Evolutionary conservation across 2,888 invertebrate species (phyloP).

Genomic region (Thecocarcelia acutangulata): DNA sequence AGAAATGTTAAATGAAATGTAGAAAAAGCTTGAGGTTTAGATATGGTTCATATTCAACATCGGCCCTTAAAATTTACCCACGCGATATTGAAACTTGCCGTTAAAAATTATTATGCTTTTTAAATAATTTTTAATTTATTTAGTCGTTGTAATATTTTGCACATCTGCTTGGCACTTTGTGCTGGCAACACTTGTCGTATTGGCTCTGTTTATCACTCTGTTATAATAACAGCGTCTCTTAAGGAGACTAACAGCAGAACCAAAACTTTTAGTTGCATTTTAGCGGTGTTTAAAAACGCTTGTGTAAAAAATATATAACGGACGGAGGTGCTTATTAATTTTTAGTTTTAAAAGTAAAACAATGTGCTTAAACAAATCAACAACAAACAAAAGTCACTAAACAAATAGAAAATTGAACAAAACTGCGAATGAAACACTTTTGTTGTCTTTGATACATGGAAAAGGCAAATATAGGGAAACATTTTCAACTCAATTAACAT

Average conservation of each 20-base stretch:
- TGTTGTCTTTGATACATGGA: constrained; percentile 7
- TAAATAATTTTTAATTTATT: too few species aligned
- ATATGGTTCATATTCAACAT: too few species aligned
- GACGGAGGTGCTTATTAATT: constrained; percentile 15
- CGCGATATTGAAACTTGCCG: too few species aligned
- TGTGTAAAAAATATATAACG: constrained; percentile 28
- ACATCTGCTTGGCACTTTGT: too few species aligned
- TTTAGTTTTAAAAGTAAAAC: constrained; percentile 33
- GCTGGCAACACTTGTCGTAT: not conserved
- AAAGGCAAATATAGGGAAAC: constrained; percentile 45
- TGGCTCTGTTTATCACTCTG: constrained; percentile 2
- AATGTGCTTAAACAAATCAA: constrained; percentile 57
- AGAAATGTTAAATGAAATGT: too few species aligned
- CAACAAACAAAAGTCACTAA: constrained; percentile 55
- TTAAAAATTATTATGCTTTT: too few species aligned
- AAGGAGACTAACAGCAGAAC: constrained; percentile 33
- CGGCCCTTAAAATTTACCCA: too few species aligned
- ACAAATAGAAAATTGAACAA: constrained; percentile 2
- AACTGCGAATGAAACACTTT: constrained; percentile 8
- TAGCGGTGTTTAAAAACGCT: constrained; percentile 60
- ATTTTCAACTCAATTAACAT: not conserved
- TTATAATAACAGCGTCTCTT: constrained; percentile 8
- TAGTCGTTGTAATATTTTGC: too few species aligned
- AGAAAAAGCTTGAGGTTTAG: too few species aligned
- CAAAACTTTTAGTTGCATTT: constrained; percentile 60